Conservation (phyloP, 2,797 vertebrate genomes). For the Xenopus petersii region DNA sequence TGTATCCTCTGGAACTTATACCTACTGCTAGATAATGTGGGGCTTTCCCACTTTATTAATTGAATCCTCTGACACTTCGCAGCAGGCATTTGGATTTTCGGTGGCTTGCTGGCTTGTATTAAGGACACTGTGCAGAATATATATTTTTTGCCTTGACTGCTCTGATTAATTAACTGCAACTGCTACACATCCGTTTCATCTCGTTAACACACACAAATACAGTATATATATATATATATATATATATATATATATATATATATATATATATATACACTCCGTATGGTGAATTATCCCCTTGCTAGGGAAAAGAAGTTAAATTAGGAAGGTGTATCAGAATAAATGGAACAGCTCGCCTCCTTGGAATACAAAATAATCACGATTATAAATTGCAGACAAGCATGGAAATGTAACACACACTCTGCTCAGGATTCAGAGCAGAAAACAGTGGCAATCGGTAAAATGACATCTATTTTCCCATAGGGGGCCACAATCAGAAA, state of each 20-base stretch:
- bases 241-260: conserved; percentile 15
- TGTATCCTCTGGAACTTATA: too few species aligned
- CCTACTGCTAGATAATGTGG: background rate
- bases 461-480: conserved; percentile 45
- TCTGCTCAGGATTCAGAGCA: conserved; percentile 30
- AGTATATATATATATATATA: too few species aligned
- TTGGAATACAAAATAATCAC: conserved; percentile 36
- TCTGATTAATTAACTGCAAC: conserved; percentile 14
- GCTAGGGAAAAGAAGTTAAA: conserved; percentile 17
- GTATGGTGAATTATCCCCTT: conserved; percentile 24
- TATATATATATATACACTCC: background rate
- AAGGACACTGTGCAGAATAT: background rate
- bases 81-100: conserved; percentile 1
- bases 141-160: conserved; percentile 22
- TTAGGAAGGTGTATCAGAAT: conserved; percentile 18
- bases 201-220: background rate
- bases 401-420: conserved; percentile 30
- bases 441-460: conserved; percentile 37
- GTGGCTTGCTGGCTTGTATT: conserved; percentile 16
- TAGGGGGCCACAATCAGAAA: conserved; percentile 34
- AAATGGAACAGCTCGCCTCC: conserved; percentile 14
- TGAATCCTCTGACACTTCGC: conserved; percentile 24
- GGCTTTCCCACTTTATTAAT: conserved; percentile 34
- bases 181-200: conserved; percentile 12
- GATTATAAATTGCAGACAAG: conserved; percentile 36